Conservation (phyloP, 2,888 invertebrate species). For the Acrobasis consociella region DNA sequence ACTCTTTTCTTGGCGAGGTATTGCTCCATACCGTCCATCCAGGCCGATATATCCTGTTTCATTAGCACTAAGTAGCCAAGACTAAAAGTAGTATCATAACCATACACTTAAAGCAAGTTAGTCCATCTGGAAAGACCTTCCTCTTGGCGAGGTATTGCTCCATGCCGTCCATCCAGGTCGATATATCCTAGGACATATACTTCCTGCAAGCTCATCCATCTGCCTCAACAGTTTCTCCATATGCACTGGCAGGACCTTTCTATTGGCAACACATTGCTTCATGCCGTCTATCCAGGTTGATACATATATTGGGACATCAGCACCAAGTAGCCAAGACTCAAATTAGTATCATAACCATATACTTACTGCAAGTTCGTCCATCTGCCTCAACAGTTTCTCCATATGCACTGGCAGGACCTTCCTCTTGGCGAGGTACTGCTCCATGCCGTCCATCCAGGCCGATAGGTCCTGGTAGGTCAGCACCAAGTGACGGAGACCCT, state of each 20-base stretch:
- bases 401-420: slow-evolving; percentile 94
- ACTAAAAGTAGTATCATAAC: background rate
- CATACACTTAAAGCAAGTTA: slow-evolving; percentile 87
- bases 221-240: no score
- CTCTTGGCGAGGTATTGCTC: no score
- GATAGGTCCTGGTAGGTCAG: slow-evolving; percentile 95
- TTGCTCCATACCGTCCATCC: slow-evolving; percentile 97
- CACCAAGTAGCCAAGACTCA: no score
- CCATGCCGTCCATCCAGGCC: slow-evolving; percentile 97
- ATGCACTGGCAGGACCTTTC: slow-evolving; percentile 90
- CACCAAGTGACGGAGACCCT: slow-evolving; percentile 94
- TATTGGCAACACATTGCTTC: slow-evolving; percentile 91
- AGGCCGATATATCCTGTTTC: slow-evolving; percentile 87
- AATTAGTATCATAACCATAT: background rate
- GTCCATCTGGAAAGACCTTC: slow-evolving; percentile 95
- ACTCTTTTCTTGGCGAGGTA: no score
- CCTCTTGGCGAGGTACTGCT: slow-evolving; percentile 90
- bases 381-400: slow-evolving; percentile 94
- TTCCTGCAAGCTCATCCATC: no score
- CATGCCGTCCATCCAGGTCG: slow-evolving; percentile 97
- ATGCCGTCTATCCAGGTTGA: slow-evolving; percentile 97
- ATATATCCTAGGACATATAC: slow-evolving; percentile 95
- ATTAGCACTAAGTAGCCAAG: no score
- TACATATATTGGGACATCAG: slow-evolving; percentile 78
- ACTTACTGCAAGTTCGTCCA: slow-evolving; percentile 93